Conservation (phyloP, 2,113 vertebrate genomes). For the Furnarius figulus region DNA sequence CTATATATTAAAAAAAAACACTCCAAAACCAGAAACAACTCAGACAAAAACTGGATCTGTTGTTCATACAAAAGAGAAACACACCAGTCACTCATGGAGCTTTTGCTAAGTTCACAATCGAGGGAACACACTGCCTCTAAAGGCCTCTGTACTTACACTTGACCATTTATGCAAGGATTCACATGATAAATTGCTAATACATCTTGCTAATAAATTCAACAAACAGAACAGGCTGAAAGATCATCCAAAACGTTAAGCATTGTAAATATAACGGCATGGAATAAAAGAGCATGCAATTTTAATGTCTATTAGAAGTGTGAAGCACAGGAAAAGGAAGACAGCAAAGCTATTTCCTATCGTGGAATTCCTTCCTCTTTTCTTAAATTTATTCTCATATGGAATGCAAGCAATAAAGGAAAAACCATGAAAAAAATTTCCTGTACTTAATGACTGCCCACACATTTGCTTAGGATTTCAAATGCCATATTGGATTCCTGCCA, state of each 20-base stretch:
- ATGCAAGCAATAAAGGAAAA: not conserved
- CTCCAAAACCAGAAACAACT: not conserved
- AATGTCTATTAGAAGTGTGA: not conserved
- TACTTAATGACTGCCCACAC: not conserved
- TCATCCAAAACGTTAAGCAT: not conserved
- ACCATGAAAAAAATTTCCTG: not conserved
- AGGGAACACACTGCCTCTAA: not conserved
- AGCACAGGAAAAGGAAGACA: not conserved
- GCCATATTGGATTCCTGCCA: constrained; percentile 34
- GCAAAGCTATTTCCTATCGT: not conserved
- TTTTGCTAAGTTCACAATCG: not conserved
- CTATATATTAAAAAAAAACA: not conserved
- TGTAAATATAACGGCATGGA: not conserved
- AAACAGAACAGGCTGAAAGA: not conserved
- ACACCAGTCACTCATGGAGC: not conserved
- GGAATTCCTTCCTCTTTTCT: not conserved
- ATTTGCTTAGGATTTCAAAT: constrained; percentile 1
- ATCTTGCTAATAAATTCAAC: not conserved
- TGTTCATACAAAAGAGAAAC: not conserved
- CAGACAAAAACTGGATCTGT: not conserved
- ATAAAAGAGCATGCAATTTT: not conserved
- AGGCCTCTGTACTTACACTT: not conserved
- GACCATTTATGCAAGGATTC: not conserved
- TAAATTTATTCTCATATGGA: not conserved
- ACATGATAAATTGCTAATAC: not conserved